Evolutionary conservation across 2,888 invertebrate genomes (phyloP).

Genomic region (Lepidonotus clava): DNA sequence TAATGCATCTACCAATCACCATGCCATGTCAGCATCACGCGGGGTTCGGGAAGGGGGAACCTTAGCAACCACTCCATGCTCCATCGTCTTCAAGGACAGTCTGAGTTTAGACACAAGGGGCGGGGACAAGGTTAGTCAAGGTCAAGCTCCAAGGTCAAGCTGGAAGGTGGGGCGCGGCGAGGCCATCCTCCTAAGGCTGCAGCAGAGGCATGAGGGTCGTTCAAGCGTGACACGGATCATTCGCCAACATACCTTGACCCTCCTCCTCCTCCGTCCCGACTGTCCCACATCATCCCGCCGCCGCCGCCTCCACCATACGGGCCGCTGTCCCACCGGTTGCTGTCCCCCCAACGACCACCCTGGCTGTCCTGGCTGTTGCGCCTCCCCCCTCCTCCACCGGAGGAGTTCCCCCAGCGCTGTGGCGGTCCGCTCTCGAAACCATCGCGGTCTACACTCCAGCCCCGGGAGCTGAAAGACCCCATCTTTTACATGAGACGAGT

Average conservation of each 20-base stretch:
- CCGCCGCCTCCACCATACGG: conserved; percentile 73
- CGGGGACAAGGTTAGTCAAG: conserved; percentile 12
- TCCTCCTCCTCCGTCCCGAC: conserved; percentile 1
- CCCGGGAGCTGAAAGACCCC: conserved; percentile 60
- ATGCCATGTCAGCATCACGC: neutral
- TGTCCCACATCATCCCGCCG: conserved; percentile 72
- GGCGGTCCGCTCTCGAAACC: neutral
- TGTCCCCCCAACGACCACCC: conserved; percentile 62
- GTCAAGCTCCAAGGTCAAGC: conserved; percentile 13
- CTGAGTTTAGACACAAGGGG: too few species aligned
- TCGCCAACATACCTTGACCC: conserved; percentile 43
- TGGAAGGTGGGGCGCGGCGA: neutral
- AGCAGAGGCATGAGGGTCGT: neutral
- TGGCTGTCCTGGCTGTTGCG: conserved; percentile 59
- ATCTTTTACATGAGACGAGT: too few species aligned
- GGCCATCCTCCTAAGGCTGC: too few species aligned
- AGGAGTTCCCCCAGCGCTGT: conserved; percentile 25
- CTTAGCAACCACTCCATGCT: conserved; percentile 38
- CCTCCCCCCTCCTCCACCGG: conserved; percentile 5
- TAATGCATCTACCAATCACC: too few species aligned
- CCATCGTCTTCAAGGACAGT: too few species aligned
- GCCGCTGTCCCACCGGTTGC: conserved; percentile 79
- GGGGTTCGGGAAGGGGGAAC: neutral
- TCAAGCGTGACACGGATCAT: conserved; percentile 52
- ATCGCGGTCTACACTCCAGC: conserved; percentile 62